These are phyloP conservation scores for Drosophila sp. DNA, from an alignment of 1,140 invertebrate genomes.

Conservation along the genomic window DNA sequence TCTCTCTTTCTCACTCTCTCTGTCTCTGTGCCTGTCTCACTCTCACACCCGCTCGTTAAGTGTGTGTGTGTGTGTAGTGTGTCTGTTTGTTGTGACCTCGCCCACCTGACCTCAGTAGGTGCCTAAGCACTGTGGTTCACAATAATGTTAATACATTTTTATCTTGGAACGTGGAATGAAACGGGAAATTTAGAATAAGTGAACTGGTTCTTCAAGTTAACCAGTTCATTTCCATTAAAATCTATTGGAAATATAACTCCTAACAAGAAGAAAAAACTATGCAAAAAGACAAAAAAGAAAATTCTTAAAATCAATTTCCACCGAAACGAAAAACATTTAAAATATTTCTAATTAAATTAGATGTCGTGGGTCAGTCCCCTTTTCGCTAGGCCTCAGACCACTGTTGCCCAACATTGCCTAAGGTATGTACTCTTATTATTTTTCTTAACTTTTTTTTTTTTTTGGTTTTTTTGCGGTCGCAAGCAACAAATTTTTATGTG, in stretches of 20 bases:
- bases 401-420: background rate
- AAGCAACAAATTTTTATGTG: slow-evolving; percentile 76
- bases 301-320: background rate
- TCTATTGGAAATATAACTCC: no score
- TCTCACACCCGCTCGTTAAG: slow-evolving; percentile 9
- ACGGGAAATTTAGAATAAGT: background rate
- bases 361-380: no score
- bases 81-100: slow-evolving; percentile 68
- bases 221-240: no score
- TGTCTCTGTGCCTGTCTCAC: slow-evolving; percentile 1
- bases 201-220: background rate
- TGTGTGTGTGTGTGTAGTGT: slow-evolving; percentile 57
- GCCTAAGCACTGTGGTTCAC: slow-evolving; percentile 47
- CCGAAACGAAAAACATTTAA: no score
- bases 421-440: slow-evolving; percentile 4
- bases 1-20: slow-evolving; percentile 5
- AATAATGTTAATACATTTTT: slow-evolving; percentile 21
- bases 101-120: slow-evolving; percentile 71
- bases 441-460: no score
- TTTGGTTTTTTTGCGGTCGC: slow-evolving; percentile 35
- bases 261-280: background rate
- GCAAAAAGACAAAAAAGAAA: background rate
- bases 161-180: background rate
- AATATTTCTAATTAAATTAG: no score
- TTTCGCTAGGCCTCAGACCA: background rate